Evolutionary conservation across 2,888 invertebrate species (phyloP), one percentile per base, ranked within the genome.

Genomic region (Pharmacophagus antenor): DNA sequence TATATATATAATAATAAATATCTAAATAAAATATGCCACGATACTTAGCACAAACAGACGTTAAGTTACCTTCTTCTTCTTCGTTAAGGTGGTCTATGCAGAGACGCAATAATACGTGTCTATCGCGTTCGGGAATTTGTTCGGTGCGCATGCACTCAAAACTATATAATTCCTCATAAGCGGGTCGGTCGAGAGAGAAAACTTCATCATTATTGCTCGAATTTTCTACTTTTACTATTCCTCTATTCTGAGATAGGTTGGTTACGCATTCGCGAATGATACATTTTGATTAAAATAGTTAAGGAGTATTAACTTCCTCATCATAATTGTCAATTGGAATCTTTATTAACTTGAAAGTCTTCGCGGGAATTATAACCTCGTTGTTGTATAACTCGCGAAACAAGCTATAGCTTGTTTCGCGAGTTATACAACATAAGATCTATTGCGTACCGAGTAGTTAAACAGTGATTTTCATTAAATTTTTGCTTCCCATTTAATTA

Each of bases 41-140:
- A 50, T 50, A 50, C 31, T 50, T 50, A 12, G 27, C 50, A 31
- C 50, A 50, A 31, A 50, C 31, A 31, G 17, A 31, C 18, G 18
- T 31, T 17, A 70, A 62, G 31, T 74, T 70, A 48, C 56, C 58
- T 1, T 63, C 62, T 65, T 72, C 72, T 31, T 75, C 73, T 0
- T 51, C 37, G 22, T 73, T 72, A 15, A 74, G 42, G 61, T 74
- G 73, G 6, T 70, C 65, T 0, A 70, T 73, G 6, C 73, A 68
- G 6, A 75, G 51, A 0, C 69, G 67, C 15, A 70, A 65, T 18
- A 65, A 21, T 2, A 65, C 62, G 18, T 65, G 56, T 3, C 44
- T 54, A 37, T 42, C 56, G 10, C 70, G 69, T 0, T 59, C 15
- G 0, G 44, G 4, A 7, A 31, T 12, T 15, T 41, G 47, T 27